These are phyloP conservation scores for Daboia siamensis DNA, from an alignment of 2,113 vertebrate species.

Conservation along the genomic window DNA sequence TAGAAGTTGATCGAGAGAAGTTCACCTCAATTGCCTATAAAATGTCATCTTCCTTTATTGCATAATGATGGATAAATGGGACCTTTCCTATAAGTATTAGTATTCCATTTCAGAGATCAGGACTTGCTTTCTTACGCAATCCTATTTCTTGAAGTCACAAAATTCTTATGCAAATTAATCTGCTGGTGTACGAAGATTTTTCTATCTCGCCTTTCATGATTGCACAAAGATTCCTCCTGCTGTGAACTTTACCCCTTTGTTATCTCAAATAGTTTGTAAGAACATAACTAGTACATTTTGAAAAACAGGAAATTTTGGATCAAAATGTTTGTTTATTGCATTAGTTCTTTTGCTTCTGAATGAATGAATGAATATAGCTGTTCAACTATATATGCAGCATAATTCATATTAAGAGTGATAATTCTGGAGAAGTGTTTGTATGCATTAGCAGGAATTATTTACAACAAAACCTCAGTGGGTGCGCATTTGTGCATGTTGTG, in stretches of 20 bases:
- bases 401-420: background rate
- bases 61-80: background rate
- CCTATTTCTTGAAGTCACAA: background rate
- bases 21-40: background rate
- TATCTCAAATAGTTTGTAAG: background rate
- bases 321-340: background rate
- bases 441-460: background rate
- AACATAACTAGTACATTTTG: background rate
- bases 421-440: background rate
- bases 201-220: background rate
- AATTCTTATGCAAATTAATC: background rate
- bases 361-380: background rate
- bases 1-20: background rate
- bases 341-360: background rate
- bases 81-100: background rate
- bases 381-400: background rate
- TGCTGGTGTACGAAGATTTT: background rate
- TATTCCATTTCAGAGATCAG: background rate
- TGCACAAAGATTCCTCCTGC: background rate
- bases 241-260: background rate
- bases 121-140: background rate
- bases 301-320: background rate
- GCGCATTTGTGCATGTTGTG: background rate
- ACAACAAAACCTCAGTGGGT: background rate
- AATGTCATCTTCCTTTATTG: background rate